A percentile compares a stretch with the other conserved stretches of the same genome.
Conservation (phyloP, 2,113 vertebrate genomes). For the Oryzias curvinotus region DNA sequence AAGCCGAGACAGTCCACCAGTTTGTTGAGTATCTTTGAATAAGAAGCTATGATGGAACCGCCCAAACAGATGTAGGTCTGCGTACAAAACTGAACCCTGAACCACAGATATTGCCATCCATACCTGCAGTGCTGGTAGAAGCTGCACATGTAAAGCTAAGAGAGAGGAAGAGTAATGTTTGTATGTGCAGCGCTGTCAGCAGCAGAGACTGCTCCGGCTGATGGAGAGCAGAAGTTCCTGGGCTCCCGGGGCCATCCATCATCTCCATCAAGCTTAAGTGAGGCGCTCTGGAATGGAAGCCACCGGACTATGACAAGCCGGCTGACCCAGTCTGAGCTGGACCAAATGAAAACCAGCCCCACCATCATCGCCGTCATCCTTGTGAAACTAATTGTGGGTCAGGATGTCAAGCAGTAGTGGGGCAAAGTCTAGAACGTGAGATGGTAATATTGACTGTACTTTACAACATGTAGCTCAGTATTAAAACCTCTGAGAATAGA, state of each 20-base stretch:
- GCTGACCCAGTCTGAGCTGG: conserved; percentile 28
- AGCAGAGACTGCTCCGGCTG: conserved; percentile 36
- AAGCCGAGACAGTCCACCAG: too few relatives aligned
- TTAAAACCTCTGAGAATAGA: too few relatives aligned
- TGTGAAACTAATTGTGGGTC: conserved; percentile 19
- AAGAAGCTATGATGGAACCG: too few relatives aligned
- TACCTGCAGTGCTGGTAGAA: background rate
- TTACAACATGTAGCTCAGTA: too few relatives aligned
- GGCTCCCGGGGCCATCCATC: conserved; percentile 67
- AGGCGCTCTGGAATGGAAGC: conserved; percentile 49
- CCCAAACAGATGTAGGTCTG: too few relatives aligned
- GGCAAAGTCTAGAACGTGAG: too few relatives aligned
- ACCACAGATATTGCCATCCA: too few relatives aligned
- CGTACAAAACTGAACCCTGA: too few relatives aligned
- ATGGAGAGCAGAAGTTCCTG: conserved; percentile 57
- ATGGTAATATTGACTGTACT: too few relatives aligned
- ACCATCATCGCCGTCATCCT: conserved; percentile 15
- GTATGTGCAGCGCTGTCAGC: conserved; percentile 29
- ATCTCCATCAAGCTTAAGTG: conserved; percentile 66
- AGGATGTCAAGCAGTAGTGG: conserved; percentile 14
- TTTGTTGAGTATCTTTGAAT: too few relatives aligned
- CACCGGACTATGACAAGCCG: conserved; percentile 39
- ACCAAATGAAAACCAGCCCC: conserved; percentile 54
- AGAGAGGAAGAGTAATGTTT: conserved; percentile 2
- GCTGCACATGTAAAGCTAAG: background rate